phyloP scores from a whole-genome alignment of 2,797 vertebrate species.

The Gobio occitaniae region DNA sequence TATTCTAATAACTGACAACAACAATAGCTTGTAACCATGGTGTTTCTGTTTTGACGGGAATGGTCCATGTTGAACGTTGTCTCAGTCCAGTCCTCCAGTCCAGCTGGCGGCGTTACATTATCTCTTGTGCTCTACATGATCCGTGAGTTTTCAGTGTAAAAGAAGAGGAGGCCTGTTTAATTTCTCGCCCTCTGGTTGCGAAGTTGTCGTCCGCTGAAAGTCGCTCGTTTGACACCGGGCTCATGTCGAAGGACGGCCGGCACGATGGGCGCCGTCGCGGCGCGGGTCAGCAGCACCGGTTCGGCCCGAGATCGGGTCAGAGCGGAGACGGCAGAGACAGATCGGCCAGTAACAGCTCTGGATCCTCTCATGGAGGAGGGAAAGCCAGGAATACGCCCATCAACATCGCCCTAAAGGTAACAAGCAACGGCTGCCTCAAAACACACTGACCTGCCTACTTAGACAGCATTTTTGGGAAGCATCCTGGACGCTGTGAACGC shows the following conservation, averaged over 20 bases:
- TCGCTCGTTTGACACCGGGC: slow-evolving; percentile 32
- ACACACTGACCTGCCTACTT: background rate
- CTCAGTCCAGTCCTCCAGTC: slow-evolving; percentile 14
- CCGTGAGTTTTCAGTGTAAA: slow-evolving; percentile 10
- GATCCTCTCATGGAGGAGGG: slow-evolving; percentile 84
- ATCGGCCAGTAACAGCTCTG: slow-evolving; percentile 85
- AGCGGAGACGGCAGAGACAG: slow-evolving; percentile 81
- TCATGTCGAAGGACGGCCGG: slow-evolving; percentile 84
- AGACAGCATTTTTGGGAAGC: background rate
- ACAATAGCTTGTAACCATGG: background rate
- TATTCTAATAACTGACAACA: background rate
- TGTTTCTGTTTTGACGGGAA: background rate
- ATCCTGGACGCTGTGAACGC: background rate
- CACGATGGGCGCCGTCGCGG: slow-evolving; percentile 81
- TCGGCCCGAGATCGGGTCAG: slow-evolving; percentile 75
- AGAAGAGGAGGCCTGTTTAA: slow-evolving; percentile 56
- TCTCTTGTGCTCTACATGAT: too few species aligned
- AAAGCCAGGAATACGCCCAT: slow-evolving; percentile 77
- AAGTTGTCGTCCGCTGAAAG: slow-evolving; percentile 9
- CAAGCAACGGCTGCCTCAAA: background rate
- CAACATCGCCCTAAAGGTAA: slow-evolving; percentile 74
- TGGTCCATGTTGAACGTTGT: background rate
- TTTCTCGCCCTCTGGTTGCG: slow-evolving; percentile 14
- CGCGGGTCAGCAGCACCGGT: slow-evolving; percentile 77
- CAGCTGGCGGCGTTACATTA: slow-evolving; percentile 33